Evolutionary conservation across 2,797 vertebrate species (phyloP), one percentile per base, ranked within the genome.

Genomic region (Mus caroli): DNA sequence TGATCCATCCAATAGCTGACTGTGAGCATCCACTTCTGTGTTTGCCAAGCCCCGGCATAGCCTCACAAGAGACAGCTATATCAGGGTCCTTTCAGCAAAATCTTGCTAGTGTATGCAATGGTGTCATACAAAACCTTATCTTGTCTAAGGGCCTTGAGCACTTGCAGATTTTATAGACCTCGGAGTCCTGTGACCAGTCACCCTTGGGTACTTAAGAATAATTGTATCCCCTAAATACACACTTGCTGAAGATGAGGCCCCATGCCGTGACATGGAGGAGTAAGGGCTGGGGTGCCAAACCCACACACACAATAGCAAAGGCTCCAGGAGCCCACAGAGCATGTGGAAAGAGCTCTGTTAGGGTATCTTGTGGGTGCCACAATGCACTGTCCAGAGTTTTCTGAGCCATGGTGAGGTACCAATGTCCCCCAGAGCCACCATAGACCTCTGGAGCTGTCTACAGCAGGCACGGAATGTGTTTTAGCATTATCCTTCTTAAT

Each of bases 331-430:
- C 46, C 20, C 40, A 20, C 3, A 10, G 56, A 8, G 3, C 7
- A 52, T 54, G 54, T n/a, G 54, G 62, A 56, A 46, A 26, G 50
- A 78, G 46, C 34, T 71, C 80, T 58, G 60, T 46, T 50, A 24
- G 2, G 40, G 11, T 67, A 40, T 7, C 0, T 26, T 0, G 1
- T 22, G 10, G 14, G 11, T 8, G 8, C 37, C 3, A 31, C 34
- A 52, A 19, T 3, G 0, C 15, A 22, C 17, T 69, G 69, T 28
- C 50, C 24, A 14, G 1, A 9, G 78, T 43, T 50, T 58, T 78
- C 58, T 92, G 31, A 62, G 15, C 26, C 56, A 52, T 52, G 78
- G 52, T 37, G 20, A 40, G 46, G 20, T 14, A 50, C 85, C 73
- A 50, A 19, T 19, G 54, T 4, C 54, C 26, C 34, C 46, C 52